Conservation (phyloP, 37 sponge, comb jelly and placozoan genomes). For the Hexactinellida sp. region DNA sequence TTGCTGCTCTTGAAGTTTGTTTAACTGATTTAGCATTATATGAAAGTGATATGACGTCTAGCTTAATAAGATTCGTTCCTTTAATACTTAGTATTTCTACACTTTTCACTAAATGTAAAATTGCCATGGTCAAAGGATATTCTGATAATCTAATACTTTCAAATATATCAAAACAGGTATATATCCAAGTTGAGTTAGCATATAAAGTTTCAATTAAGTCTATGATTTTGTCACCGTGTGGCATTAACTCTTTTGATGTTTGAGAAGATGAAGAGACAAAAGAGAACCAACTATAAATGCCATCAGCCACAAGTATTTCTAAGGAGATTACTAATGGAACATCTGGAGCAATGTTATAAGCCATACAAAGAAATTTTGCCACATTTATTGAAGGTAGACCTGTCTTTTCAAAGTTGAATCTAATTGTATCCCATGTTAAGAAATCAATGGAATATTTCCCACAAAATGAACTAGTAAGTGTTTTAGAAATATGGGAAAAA, state of each 20-base stretch:
- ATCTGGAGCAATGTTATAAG: slow-evolving; percentile 48
- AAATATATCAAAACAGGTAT: not conserved
- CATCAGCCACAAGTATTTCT: not conserved
- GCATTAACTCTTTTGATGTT: not conserved
- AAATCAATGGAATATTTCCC: not conserved
- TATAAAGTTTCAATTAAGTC: not conserved
- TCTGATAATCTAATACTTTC: not conserved
- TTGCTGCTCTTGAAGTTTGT: not conserved
- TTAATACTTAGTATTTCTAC: not conserved
- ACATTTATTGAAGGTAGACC: not conserved
- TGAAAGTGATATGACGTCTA: not conserved
- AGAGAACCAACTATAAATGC: not conserved
- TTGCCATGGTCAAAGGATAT: not conserved
- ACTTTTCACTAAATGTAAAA: not conserved
- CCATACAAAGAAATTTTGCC: slow-evolving; percentile 44
- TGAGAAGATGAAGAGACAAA: not conserved
- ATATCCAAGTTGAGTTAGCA: not conserved
- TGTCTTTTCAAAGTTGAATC: not conserved
- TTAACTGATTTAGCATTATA: not conserved
- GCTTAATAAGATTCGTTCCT: not conserved
- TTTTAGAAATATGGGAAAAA: not conserved
- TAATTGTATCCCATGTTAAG: not conserved
- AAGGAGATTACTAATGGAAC: slow-evolving; percentile 16
- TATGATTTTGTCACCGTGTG: not conserved
- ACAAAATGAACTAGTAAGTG: not conserved